Conservation (phyloP, 1,140 invertebrate genomes). For the Zaprionus capensis region DNA sequence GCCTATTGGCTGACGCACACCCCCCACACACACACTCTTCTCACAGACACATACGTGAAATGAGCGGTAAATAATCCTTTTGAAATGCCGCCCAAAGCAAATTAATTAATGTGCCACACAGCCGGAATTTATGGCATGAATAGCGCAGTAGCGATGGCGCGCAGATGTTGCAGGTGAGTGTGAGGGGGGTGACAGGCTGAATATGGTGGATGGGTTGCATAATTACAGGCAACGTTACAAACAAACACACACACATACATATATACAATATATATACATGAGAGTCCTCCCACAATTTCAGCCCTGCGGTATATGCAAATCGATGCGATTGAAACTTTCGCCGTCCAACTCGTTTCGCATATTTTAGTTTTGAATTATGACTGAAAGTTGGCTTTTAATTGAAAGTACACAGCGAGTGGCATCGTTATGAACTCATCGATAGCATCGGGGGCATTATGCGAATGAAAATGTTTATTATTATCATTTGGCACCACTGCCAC, state of each 20-base stretch:
- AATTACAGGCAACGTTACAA: conserved; percentile 41
- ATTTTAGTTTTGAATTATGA: conserved; percentile 78
- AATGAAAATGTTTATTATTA: conserved; percentile 81
- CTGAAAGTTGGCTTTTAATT: conserved; percentile 77
- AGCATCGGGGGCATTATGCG: conserved; percentile 59
- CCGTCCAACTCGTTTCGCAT: conserved; percentile 62
- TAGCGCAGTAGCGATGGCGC: conserved; percentile 39
- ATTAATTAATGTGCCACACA: conserved; percentile 82
- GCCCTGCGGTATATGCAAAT: conserved; percentile 40
- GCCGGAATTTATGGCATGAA: conserved; percentile 77
- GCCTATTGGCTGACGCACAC: conserved; percentile 15
- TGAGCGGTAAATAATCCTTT: conserved; percentile 74
- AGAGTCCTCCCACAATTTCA: conserved; percentile 2
- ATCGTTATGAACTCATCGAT: conserved; percentile 76
- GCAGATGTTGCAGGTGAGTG: conserved; percentile 70
- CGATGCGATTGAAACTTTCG: conserved; percentile 67
- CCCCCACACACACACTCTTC: conserved; percentile 1
- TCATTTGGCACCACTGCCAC: conserved; percentile 62
- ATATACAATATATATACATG: not conserved
- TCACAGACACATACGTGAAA: conserved; percentile 36
- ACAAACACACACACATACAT: conserved; percentile 7
- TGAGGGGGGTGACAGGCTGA: not conserved
- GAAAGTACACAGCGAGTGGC: conserved; percentile 70
- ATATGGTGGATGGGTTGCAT: conserved; percentile 29
- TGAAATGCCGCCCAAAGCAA: conserved; percentile 76